Evolutionary conservation across 1,140 invertebrate genomes (phyloP), one percentile per base, ranked within the genome.

Genomic region (Brachionus sp.): DNA sequence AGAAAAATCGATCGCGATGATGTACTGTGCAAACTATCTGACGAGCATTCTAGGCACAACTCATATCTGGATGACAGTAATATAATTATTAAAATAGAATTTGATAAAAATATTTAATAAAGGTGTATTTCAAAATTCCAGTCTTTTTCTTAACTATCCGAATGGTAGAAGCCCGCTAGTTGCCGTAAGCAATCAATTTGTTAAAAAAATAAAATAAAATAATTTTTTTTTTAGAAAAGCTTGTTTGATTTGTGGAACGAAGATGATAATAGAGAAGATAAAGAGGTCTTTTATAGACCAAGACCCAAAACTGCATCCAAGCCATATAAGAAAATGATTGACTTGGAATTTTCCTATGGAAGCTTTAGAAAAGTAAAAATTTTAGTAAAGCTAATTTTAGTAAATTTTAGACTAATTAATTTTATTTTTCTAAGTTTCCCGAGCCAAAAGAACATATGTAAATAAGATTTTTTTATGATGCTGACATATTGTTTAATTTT

Each of bases 1-100:
- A 84, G 88, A 16, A 86, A 86, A 44, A 88, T 88, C 86, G 88
- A 89, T 77, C 87, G 87, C 86, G 88, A 89, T 85, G 88, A 87
- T 12, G 86, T 86, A 23, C 80, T 85, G 5, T 87, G 88, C 73
- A 87, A 86, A 82, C 85, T 89, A n/a, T 86, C 88, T 4, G 86
- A 88, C 66, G 87, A 89, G 83, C 88, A 89, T 84, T 86, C 86
- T 75, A 78, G 87, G 10, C 88, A 87, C 7, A 87, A 86, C 1
- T 88, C 88, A 37, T 62, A 25, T 37, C 44, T 78, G 9, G 77
- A 77, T 13, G 39, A 29, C 19, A 29, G 73, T 77, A 77, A 57
- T 19, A 19, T 6, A 7, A 23, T 23, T 7, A 23, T 1, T 1
- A 57, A 19, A 57, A 57, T 50, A 46, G 12, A 46, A 46, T 53